Conservation (phyloP, 2,113 vertebrate species). For the Protobothrops flavoviridis region DNA sequence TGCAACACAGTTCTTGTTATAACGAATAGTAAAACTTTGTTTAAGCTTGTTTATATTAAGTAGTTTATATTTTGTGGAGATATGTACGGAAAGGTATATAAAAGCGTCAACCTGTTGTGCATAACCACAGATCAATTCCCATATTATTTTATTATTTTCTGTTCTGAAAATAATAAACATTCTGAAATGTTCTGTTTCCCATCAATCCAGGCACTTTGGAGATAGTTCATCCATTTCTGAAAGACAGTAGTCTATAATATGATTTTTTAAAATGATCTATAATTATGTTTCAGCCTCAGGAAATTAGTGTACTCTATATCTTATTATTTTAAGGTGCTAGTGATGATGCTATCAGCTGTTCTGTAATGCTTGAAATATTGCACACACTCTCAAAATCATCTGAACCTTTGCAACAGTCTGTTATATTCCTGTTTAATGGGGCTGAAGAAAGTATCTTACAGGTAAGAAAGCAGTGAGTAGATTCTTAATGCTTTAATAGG, state of each 20-base stretch:
- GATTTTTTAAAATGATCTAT: neutral
- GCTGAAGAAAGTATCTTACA: slow-evolving; percentile 96
- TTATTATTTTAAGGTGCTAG: slow-evolving; percentile 84
- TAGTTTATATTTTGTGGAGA: neutral
- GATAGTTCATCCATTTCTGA: neutral
- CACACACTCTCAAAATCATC: slow-evolving; percentile 81
- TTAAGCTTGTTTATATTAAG: neutral
- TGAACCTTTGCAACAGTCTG: slow-evolving; percentile 81
- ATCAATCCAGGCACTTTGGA: neutral
- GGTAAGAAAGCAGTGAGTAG: slow-evolving; percentile 67
- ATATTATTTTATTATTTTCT: neutral
- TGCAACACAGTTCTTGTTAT: neutral
- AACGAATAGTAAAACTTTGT: neutral
- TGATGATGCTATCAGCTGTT: slow-evolving; percentile 96
- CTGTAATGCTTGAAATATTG: slow-evolving; percentile 96
- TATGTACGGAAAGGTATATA: neutral
- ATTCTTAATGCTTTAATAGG: neutral
- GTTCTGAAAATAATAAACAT: too few relatives aligned
- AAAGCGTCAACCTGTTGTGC: neutral
- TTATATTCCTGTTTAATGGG: slow-evolving; percentile 98
- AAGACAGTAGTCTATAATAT: neutral
- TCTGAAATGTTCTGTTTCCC: neutral
- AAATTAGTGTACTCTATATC: neutral
- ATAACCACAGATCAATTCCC: neutral
- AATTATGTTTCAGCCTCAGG: neutral